These are phyloP conservation scores for Ochropacha duplaris DNA, from an alignment of 2,888 invertebrate genomes.

Conservation along the genomic window DNA sequence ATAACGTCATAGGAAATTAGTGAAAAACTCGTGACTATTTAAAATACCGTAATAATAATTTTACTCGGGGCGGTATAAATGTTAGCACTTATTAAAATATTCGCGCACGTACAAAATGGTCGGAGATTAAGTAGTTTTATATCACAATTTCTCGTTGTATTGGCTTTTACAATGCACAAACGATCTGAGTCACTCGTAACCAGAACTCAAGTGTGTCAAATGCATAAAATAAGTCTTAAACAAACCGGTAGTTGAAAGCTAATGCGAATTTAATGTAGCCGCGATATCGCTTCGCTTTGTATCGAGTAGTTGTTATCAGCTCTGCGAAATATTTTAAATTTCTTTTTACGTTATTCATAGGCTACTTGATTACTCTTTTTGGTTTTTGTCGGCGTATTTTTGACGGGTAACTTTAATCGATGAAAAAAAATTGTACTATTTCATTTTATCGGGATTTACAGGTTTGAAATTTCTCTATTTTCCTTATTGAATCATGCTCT, in stretches of 20 bases:
- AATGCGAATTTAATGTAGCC: conserved; percentile 72
- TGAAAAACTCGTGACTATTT: no score
- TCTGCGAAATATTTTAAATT: conserved; percentile 43
- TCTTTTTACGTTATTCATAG: conserved; percentile 26
- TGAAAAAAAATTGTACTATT: no score
- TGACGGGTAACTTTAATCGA: background rate
- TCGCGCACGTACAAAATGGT: conserved; percentile 1
- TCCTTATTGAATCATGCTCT: background rate
- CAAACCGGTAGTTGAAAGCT: conserved; percentile 57
- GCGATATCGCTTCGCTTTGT: conserved; percentile 56
- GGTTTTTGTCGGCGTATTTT: background rate
- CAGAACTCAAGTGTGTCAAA: conserved; percentile 45
- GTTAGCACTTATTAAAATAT: conserved; percentile 3
- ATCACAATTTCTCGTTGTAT: conserved; percentile 1
- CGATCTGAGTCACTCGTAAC: conserved; percentile 24
- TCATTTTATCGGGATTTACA: background rate
- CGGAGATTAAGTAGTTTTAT: background rate
- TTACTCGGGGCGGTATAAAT: background rate
- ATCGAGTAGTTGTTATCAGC: conserved; percentile 44
- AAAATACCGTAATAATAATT: background rate
- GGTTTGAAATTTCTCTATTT: background rate
- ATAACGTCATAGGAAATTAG: no score
- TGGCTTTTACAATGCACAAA: conserved; percentile 9
- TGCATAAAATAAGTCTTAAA: conserved; percentile 49
- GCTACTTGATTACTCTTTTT: background rate